Percentiles rank a stretch among this genome's conserved stretches.
Conservation (phyloP, 2,113 vertebrate species). For the Hylia prasina region DNA sequence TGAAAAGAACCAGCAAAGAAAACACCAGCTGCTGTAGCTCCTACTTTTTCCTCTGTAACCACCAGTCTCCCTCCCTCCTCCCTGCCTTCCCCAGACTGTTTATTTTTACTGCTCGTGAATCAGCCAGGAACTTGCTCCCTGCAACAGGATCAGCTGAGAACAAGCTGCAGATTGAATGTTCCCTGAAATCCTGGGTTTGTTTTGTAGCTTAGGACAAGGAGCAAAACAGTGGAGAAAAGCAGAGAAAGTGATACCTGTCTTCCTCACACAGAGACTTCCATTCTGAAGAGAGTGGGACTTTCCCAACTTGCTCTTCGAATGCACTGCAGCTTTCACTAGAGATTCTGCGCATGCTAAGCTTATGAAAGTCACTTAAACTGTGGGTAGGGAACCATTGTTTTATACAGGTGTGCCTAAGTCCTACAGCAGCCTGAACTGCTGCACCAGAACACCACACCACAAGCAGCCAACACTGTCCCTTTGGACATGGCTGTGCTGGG, state of each 20-base stretch:
- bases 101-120: conserved; percentile 67
- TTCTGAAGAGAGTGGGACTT: not conserved
- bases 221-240: conserved; percentile 35
- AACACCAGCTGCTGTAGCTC: conserved; percentile 67
- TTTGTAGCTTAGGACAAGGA: conserved; percentile 29
- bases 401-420: fast-evolving
- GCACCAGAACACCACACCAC: not conserved
- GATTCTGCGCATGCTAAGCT: not conserved
- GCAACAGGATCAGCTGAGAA: conserved; percentile 64
- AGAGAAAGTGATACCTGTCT: conserved; percentile 14
- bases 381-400: not conserved
- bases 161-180: conserved; percentile 55
- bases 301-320: not conserved
- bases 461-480: not conserved
- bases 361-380: not conserved
- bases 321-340: not conserved
- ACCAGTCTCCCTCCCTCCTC: conserved; percentile 35
- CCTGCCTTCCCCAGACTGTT: conserved; percentile 51
- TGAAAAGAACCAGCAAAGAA: conserved; percentile 69
- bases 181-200: conserved; percentile 47
- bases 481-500: fast-evolving
- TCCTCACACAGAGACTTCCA: conserved; percentile 1
- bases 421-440: not conserved
- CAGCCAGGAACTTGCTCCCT: conserved; percentile 60
- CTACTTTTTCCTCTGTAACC: conserved; percentile 50